A percentile compares a stretch with the other conserved stretches of the same genome.
phyloP scores from a whole-genome alignment of 2,888 invertebrate genomes.

The Pimpla rufipes region DNA sequence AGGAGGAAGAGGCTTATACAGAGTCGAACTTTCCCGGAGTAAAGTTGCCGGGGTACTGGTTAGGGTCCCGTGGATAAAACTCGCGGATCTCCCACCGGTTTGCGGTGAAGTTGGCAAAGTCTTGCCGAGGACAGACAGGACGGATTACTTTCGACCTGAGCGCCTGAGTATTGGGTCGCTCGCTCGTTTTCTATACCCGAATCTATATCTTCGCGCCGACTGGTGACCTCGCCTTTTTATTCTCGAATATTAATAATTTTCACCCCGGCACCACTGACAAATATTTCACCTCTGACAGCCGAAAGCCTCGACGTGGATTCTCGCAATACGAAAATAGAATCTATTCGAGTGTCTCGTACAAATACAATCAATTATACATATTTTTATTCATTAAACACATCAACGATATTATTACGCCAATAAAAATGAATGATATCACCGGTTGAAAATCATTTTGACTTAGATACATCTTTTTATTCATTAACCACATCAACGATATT shows the following conservation, averaged over 20 bases:
- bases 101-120: conserved; percentile 60
- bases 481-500: too few relatives aligned
- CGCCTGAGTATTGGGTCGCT: background rate
- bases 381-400: too few relatives aligned
- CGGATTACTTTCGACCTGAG: conserved; percentile 71
- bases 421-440: background rate
- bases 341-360: too few relatives aligned
- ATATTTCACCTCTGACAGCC: background rate
- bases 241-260: background rate
- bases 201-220: background rate
- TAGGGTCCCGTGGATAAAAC: conserved; percentile 48
- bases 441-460: background rate
- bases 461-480: too few relatives aligned
- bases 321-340: background rate
- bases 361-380: too few relatives aligned
- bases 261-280: background rate
- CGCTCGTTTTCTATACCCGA: conserved; percentile 2
- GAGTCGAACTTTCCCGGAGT: conserved; percentile 37
- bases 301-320: background rate
- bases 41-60: conserved; percentile 42
- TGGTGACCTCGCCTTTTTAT: background rate
- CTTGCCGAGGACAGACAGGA: conserved; percentile 74
- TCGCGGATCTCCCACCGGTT: conserved; percentile 37
- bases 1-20: conserved; percentile 33
- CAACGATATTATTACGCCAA: background rate